These are phyloP conservation scores for Tribolium freemani DNA, from an alignment of 2,888 invertebrate species.

Conservation along the genomic window DNA sequence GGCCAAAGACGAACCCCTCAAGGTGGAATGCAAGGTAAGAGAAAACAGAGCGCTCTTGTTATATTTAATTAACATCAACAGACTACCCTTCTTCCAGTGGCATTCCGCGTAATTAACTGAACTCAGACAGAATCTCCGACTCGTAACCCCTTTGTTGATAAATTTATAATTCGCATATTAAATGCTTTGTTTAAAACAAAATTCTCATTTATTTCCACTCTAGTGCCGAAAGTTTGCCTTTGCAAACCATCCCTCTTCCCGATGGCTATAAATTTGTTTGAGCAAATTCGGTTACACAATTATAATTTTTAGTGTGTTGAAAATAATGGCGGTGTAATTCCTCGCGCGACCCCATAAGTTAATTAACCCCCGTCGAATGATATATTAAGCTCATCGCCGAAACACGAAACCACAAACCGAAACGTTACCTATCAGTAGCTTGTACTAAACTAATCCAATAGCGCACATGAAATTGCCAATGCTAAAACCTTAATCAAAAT, in stretches of 20 bases:
- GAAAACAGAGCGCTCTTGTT: constrained; percentile 16
- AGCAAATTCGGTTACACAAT: background rate
- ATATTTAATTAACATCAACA: constrained; percentile 41
- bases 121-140: constrained; percentile 9
- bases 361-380: constrained; percentile 32
- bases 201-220: too few relatives aligned
- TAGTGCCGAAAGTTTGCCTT: background rate
- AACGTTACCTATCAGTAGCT: constrained; percentile 27
- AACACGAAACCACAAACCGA: constrained; percentile 31
- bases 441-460: constrained; percentile 26
- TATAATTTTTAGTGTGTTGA: background rate
- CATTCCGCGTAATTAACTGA: constrained; percentile 33
- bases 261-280: background rate
- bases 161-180: background rate
- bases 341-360: constrained; percentile 4
- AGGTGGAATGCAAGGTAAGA: constrained; percentile 69
- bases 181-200: too few relatives aligned
- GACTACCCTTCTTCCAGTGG: constrained; percentile 24
- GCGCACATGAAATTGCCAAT: constrained; percentile 33
- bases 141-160: background rate
- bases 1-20: constrained; percentile 71
- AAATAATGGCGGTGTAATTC: constrained; percentile 6
- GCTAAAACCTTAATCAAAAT: constrained; percentile 32
- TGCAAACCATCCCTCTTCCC: background rate
- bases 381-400: constrained; percentile 33